Evolutionary conservation across 2,113 vertebrate species (phyloP).

Genomic region (Rhinopomastus cyanomelas): DNA sequence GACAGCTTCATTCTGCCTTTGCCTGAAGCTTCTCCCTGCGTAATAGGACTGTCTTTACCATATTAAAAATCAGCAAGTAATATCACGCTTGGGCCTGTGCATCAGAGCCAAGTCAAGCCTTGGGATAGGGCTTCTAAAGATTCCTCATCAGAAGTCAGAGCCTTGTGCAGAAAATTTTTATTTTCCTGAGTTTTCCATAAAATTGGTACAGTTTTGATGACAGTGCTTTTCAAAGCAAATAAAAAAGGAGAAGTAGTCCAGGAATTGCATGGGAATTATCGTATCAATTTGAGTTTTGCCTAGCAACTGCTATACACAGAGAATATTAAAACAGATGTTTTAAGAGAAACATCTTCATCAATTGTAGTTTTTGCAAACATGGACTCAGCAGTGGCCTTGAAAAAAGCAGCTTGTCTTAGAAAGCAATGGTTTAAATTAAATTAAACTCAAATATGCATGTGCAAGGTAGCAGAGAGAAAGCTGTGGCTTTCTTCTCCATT

Average conservation of each 20-base stretch:
- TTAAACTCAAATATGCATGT: neutral
- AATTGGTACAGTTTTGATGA: neutral
- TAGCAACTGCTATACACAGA: constrained; percentile 2
- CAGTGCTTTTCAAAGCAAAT: neutral
- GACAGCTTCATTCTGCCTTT: neutral
- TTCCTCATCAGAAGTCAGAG: neutral
- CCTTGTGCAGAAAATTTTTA: neutral
- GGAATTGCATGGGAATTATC: neutral
- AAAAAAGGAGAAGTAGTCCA: neutral
- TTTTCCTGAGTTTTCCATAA: neutral
- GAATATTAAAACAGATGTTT: constrained; percentile 35
- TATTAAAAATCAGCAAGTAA: neutral
- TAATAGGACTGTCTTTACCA: neutral
- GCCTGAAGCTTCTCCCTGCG: neutral
- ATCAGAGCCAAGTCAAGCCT: neutral
- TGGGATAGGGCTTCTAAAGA: neutral
- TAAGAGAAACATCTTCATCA: constrained; percentile 11
- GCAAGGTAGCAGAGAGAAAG: constrained; percentile 33
- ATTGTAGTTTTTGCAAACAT: neutral
- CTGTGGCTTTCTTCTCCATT: constrained; percentile 59
- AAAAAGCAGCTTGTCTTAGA: neutral
- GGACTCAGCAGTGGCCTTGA: neutral
- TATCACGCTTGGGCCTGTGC: neutral
- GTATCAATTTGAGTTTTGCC: neutral
- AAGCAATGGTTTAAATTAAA: constrained; percentile 30